Base-by-base conservation (phyloP, 2,888 invertebrate genomes). In the Agrypnus murinus region DNA sequence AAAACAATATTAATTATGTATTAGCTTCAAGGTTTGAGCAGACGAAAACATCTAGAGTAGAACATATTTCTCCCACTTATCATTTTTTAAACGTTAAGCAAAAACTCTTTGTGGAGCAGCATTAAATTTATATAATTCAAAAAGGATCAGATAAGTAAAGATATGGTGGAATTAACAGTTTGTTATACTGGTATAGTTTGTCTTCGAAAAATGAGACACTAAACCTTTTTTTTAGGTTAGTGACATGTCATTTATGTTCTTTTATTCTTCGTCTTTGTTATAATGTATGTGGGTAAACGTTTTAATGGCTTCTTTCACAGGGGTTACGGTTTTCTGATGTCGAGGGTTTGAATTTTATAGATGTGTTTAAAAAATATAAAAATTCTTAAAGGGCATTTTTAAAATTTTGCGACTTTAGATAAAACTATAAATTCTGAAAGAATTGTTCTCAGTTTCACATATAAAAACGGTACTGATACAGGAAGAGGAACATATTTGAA, bases 241-340 rank as follows among this genome's bases (percentile, higher is more conserved):
- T 57, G 53, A 67, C 67, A 68, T 68, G 53, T 69, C 57, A 69
- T 63, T 63, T 63, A 58, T 57, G 69, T 53, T 62, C 63, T 48
- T 65, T 65, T 55, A 65, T 55, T 65, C 45, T 65, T 40, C 55
- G 14, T 25, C 57, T 63, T 69, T 46, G 46, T 63, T 60, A 62
- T 62, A 68, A 62, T 68, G 38, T 62, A 68, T 68, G 62, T 68
- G 62, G 62, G 68, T 68, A 68, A 60, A 68, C 34, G 45, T 55
- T 68, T 68, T 68, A 62, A 68, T 68, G 62, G 62, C 55, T 36
- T 32, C 60, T 68, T 55, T 60, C 34, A 55, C 53, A 36, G 45
- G 55, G 50, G 62, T 43, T 55, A 32, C n/a, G 38, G 9, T 32
- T 64, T 53, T 53, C 14, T 64, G 55, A 48, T 12, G 48, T 31